Evolutionary conservation across 2,113 vertebrate genomes (phyloP).

Genomic region (Eretmochelys imbricata): DNA sequence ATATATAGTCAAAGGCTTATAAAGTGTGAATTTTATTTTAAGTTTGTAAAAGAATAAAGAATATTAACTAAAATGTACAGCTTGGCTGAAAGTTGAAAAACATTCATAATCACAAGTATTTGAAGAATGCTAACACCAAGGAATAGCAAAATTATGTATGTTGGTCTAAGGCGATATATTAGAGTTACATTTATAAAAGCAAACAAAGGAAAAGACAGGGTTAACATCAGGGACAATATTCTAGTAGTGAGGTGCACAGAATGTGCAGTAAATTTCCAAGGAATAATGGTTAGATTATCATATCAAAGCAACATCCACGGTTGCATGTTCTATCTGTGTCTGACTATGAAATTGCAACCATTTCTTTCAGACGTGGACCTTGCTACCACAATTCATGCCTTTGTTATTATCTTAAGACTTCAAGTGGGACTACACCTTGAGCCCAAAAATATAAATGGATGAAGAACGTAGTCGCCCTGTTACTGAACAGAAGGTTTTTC

Average conservation of each 20-base stretch:
- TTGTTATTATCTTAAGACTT: too few species aligned
- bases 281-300: not conserved
- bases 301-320: not conserved
- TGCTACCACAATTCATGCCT: too few species aligned
- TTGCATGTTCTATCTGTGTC: too few species aligned
- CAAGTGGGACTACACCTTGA: too few species aligned
- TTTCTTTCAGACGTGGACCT: too few species aligned
- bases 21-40: not conserved
- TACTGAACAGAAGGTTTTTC: too few species aligned
- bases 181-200: not conserved
- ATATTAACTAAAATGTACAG: not conserved
- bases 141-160: not conserved
- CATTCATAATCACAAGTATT: not conserved
- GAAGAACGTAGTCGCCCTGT: too few species aligned
- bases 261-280: not conserved
- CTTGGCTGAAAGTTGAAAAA: not conserved
- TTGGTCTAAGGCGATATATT: not conserved
- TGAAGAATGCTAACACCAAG: not conserved
- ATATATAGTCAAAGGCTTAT: not conserved
- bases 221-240: not conserved
- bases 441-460: too few species aligned
- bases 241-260: not conserved
- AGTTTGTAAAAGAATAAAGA: not conserved
- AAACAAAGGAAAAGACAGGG: not conserved
- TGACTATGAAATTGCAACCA: too few species aligned